Conservation (phyloP, 2,888 invertebrate species). For the Micoletzkya japonica region DNA sequence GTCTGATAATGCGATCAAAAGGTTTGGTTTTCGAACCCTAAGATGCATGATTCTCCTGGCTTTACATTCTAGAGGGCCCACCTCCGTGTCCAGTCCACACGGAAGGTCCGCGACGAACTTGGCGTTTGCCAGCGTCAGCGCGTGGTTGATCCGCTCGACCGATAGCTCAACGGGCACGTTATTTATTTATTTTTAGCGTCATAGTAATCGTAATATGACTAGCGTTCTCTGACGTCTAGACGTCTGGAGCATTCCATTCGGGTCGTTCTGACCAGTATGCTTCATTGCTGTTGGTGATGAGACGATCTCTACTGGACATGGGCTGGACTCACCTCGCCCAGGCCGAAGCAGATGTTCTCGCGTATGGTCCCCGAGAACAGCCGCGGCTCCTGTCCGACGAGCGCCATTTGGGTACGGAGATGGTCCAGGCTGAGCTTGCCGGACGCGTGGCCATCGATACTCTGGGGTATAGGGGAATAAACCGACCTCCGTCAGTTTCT, state of each 20-base stretch:
- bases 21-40: too few species aligned
- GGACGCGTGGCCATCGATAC: constrained; percentile 33
- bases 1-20: too few species aligned
- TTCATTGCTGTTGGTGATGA: too few species aligned
- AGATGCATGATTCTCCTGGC: too few species aligned
- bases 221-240: too few species aligned
- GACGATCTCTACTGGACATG: too few species aligned
- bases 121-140: constrained; percentile 35
- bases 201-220: too few species aligned
- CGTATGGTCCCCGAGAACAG: constrained; percentile 36
- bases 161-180: constrained; percentile 5
- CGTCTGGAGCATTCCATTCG: too few species aligned
- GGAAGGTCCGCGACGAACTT: constrained; percentile 34
- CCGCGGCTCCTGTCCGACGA: constrained; percentile 38
- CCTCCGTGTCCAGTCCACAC: constrained; percentile 23
- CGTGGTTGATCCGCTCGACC: constrained; percentile 35
- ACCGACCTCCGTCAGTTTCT: background rate
- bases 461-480: constrained; percentile 22
- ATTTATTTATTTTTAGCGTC: too few species aligned
- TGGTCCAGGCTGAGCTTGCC: constrained; percentile 21
- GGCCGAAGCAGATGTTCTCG: constrained; percentile 40
- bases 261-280: too few species aligned
- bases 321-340: constrained; percentile 19
- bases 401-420: constrained; percentile 35
- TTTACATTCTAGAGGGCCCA: too few species aligned